phyloP scores from a whole-genome alignment of 2,113 vertebrate genomes.

The Mastomys natalensis region DNA sequence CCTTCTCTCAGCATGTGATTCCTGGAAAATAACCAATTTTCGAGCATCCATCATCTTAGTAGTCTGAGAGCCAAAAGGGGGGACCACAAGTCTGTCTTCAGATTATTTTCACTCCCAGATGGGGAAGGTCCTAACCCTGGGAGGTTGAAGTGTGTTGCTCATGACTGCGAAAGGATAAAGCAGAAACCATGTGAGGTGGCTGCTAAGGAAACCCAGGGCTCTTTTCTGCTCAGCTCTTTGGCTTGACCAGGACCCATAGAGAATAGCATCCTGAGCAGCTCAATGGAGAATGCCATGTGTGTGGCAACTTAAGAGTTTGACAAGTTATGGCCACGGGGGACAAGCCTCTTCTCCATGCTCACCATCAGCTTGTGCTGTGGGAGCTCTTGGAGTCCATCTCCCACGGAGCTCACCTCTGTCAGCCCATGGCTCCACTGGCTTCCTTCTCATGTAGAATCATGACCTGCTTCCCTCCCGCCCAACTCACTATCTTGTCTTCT shows the following conservation, averaged over 20 bases:
- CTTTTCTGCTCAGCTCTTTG: neutral
- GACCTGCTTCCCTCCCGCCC: too few relatives aligned
- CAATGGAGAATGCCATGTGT: neutral
- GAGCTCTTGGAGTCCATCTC: neutral
- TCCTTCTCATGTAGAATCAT: neutral
- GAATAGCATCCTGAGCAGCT: neutral
- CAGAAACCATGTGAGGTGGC: fast-evolving
- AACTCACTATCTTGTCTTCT: too few relatives aligned
- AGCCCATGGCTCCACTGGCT: too few relatives aligned
- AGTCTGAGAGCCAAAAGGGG: neutral
- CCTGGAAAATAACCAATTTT: neutral
- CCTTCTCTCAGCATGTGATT: neutral
- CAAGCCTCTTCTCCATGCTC: neutral
- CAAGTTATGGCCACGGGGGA: neutral
- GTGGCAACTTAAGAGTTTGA: neutral
- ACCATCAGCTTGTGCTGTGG: neutral
- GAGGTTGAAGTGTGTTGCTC: neutral
- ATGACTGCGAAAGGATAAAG: neutral
- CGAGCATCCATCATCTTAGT: neutral
- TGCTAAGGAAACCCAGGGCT: neutral
- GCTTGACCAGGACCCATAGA: too few relatives aligned
- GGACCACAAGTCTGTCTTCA: neutral
- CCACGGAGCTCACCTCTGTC: neutral
- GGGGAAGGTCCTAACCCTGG: too few relatives aligned
- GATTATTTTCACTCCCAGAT: neutral